phyloP scores from a whole-genome alignment of 1,140 invertebrate genomes.

The Elymnias hypermnestra region DNA sequence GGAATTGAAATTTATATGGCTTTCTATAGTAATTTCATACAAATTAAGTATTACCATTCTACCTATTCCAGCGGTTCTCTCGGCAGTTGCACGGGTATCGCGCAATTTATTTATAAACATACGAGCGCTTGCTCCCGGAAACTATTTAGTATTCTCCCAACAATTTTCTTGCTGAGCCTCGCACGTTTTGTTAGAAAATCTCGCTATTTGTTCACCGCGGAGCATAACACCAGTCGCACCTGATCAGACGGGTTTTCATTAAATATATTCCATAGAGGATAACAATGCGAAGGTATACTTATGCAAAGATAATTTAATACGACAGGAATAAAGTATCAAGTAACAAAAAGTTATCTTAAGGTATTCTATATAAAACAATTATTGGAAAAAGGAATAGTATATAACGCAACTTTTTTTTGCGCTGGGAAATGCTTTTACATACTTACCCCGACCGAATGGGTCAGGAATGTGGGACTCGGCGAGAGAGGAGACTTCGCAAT shows the following conservation, averaged over 20 bases:
- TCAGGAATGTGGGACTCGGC: too few relatives aligned
- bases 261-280: background rate
- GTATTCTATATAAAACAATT: background rate
- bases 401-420: background rate
- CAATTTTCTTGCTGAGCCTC: constrained; percentile 12
- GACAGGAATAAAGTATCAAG: too few relatives aligned
- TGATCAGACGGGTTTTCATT: constrained; percentile 19
- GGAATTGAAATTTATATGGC: too few relatives aligned
- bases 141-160: constrained; percentile 16
- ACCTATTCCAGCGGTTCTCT: too few relatives aligned
- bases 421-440: too few relatives aligned
- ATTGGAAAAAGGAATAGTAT: background rate
- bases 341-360: too few relatives aligned
- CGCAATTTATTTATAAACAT: background rate
- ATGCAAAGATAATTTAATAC: too few relatives aligned
- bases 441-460: too few relatives aligned
- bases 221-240: constrained; percentile 14
- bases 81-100: background rate
- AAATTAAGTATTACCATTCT: too few relatives aligned
- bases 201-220: constrained; percentile 17
- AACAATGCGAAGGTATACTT: too few relatives aligned
- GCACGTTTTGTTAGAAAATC: constrained; percentile 20
- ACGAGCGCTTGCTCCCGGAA: constrained; percentile 4
- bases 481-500: too few relatives aligned
- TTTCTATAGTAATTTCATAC: too few relatives aligned